Conservation (phyloP, 2,797 vertebrate species). For the Okamejei kenojei region DNA sequence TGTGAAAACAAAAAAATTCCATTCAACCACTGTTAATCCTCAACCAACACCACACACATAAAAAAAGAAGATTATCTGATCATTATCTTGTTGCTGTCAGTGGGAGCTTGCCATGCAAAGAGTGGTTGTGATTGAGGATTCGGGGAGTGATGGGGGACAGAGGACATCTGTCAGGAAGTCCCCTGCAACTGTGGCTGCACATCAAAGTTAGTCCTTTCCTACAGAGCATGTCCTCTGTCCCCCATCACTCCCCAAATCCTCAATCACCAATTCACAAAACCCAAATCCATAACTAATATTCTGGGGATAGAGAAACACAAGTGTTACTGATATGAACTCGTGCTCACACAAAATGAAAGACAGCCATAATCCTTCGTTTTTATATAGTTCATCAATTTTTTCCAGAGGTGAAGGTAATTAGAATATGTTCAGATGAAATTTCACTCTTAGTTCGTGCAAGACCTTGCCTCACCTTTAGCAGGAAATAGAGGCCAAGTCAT, state of each 20-base stretch:
- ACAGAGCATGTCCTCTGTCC: neutral
- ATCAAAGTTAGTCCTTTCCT: no score
- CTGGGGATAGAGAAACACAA: neutral
- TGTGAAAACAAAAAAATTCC: no score
- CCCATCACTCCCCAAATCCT: neutral
- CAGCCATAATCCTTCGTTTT: neutral
- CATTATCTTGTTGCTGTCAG: no score
- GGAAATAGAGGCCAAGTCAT: constrained; percentile 60
- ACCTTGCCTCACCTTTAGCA: constrained; percentile 59
- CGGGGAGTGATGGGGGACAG: no score
- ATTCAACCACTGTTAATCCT: no score
- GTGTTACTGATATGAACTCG: neutral
- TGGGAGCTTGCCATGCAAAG: no score
- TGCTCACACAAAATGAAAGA: neutral
- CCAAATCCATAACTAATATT: constrained; percentile 42
- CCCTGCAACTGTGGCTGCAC: no score
- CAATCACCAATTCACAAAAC: neutral
- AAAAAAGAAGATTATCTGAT: no score
- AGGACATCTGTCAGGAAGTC: no score
- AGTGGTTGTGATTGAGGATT: no score
- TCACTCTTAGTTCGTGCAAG: constrained; percentile 54
- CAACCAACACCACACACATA: no score
- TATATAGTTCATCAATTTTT: neutral
- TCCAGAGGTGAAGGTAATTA: constrained; percentile 51
- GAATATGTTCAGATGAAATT: constrained; percentile 60